phyloP scores from a whole-genome alignment of 1,140 invertebrate genomes.

The Meloidogyne chitwoodi region DNA sequence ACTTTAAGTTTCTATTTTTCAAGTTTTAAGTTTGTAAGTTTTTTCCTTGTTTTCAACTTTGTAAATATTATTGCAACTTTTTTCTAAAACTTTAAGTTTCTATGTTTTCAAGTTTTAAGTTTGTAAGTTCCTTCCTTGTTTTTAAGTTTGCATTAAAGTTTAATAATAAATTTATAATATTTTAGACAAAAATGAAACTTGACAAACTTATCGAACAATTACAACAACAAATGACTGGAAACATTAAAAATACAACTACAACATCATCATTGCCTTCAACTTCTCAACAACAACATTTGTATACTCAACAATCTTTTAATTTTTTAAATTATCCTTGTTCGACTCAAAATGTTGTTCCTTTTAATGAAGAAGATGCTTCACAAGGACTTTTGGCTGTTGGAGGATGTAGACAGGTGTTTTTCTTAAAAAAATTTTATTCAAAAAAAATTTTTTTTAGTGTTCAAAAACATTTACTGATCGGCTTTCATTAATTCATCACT shows the following conservation, averaged over 20 bases:
- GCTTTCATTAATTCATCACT: slow-evolving; percentile 44
- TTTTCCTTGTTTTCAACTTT: too few relatives aligned
- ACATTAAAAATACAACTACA: neutral
- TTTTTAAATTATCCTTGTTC: neutral
- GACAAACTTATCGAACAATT: neutral
- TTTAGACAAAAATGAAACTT: neutral
- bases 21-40: too few relatives aligned
- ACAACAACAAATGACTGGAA: neutral
- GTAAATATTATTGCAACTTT: too few relatives aligned
- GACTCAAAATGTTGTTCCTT: neutral
- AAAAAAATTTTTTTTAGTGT: slow-evolving; percentile 15
- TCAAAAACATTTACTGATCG: slow-evolving; percentile 37
- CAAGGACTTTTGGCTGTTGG: slow-evolving; percentile 41
- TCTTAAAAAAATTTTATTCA: neutral
- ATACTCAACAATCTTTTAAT: neutral
- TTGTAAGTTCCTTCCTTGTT: too few relatives aligned
- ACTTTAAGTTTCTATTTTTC: too few relatives aligned
- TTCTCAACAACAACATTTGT: neutral
- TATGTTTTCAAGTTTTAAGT: too few relatives aligned
- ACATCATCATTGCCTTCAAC: neutral
- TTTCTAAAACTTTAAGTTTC: too few relatives aligned
- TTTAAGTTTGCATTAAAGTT: too few relatives aligned
- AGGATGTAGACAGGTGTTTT: slow-evolving; percentile 33
- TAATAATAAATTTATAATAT: too few relatives aligned
- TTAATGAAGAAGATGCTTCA: slow-evolving; percentile 17